phyloP scores from a whole-genome alignment of 1,140 invertebrate genomes.

The Tribolium castaneum region DNA sequence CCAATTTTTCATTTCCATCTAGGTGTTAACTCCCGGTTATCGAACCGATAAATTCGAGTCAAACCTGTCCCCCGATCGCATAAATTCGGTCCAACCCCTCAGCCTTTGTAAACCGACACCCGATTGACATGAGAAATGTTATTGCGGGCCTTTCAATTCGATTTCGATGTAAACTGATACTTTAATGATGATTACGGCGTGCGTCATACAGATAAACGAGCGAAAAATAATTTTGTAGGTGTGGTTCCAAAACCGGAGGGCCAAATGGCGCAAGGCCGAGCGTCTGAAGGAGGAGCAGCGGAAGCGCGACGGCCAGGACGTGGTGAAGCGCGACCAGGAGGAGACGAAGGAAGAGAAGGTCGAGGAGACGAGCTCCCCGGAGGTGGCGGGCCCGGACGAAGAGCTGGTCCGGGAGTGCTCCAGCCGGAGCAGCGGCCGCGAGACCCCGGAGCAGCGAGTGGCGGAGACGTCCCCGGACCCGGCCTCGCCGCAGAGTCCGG shows the following conservation, averaged over 20 bases:
- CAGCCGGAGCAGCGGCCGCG: conserved; percentile 56
- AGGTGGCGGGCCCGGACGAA: conserved; percentile 55
- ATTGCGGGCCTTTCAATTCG: conserved; percentile 31
- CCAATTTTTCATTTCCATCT: conserved; percentile 3
- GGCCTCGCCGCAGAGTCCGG: conserved; percentile 55
- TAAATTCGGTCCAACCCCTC: conserved; percentile 18
- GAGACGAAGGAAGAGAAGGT: conserved; percentile 65
- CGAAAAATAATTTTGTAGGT: conserved; percentile 72
- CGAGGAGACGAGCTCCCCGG: conserved; percentile 54
- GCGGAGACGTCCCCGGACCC: conserved; percentile 52
- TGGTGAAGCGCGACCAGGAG: conserved; percentile 66
- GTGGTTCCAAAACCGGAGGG: conserved; percentile 94
- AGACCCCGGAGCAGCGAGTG: conserved; percentile 55
- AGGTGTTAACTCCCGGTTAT: conserved; percentile 22
- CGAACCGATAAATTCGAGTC: conserved; percentile 25
- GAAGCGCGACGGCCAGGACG: conserved; percentile 80
- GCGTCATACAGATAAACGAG: not conserved
- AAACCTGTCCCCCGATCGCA: conserved; percentile 12
- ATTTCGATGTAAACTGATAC: conserved; percentile 30
- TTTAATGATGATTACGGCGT: conserved; percentile 13
- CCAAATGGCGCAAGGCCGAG: conserved; percentile 94
- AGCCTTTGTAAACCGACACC: conserved; percentile 29
- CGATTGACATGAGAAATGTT: conserved; percentile 41
- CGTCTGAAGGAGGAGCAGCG: conserved; percentile 89
- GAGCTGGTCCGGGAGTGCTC: conserved; percentile 56